These are phyloP conservation scores for Drosophila teissieri DNA, from an alignment of 1,140 invertebrate species.

Conservation along the genomic window DNA sequence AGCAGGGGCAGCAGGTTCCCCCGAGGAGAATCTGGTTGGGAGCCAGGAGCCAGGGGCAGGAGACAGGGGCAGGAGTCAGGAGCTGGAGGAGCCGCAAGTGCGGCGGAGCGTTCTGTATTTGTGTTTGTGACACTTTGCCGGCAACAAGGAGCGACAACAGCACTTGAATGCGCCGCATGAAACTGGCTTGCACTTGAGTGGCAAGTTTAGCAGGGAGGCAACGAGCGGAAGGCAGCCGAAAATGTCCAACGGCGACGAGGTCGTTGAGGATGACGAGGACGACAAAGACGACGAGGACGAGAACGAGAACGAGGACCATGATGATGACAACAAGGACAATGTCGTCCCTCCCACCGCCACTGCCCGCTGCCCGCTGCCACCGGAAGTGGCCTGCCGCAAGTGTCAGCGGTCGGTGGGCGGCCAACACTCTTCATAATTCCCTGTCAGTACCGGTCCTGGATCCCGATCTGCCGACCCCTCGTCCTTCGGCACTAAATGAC, in stretches of 20 bases:
- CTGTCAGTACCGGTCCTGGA: constrained; percentile 59
- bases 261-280: constrained; percentile 55
- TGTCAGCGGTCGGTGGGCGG: constrained; percentile 66
- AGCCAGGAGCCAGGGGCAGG: neutral
- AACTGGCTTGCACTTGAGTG: constrained; percentile 76
- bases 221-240: constrained; percentile 35
- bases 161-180: constrained; percentile 76
- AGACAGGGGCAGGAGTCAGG: neutral
- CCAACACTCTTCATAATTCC: constrained; percentile 79
- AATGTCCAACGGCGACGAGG: constrained; percentile 69
- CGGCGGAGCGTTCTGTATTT: constrained; percentile 62
- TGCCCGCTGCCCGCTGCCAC: constrained; percentile 23
- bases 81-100: constrained; percentile 39
- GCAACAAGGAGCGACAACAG: constrained; percentile 63
- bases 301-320: neutral
- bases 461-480: neutral
- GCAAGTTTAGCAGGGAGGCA: constrained; percentile 47
- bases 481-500: constrained; percentile 70
- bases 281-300: constrained; percentile 35
- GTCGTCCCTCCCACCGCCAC: constrained; percentile 8
- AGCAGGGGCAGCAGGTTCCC: neutral
- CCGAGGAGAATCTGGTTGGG: neutral
- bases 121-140: constrained; percentile 74
- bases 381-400: constrained; percentile 80
- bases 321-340: constrained; percentile 51